phyloP scores from a whole-genome alignment of 2,888 invertebrate genomes.

The Leptothorax acervorum region DNA sequence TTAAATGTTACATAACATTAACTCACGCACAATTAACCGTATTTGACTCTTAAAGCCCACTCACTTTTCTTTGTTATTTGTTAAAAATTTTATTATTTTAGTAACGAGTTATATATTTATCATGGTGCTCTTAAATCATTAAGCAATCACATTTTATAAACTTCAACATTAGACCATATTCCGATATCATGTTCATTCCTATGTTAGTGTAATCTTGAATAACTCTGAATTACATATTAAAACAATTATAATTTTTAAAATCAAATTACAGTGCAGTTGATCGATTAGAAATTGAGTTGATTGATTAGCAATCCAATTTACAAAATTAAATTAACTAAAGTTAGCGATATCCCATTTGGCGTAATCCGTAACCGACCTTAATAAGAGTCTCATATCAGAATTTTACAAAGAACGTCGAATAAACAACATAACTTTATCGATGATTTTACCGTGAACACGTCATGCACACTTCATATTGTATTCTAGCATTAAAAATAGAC shows the following conservation, averaged over 20 bases:
- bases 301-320: not conserved
- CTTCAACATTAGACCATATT: not conserved
- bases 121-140: not conserved
- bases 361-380: not conserved
- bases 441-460: not conserved
- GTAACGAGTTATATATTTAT: not conserved
- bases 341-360: not conserved
- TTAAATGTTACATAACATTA: too few relatives aligned
- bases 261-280: not conserved
- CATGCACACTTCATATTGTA: not conserved
- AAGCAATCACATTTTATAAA: not conserved
- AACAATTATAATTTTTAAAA: not conserved
- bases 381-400: not conserved
- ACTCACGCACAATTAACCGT: too few relatives aligned
- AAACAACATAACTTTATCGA: not conserved
- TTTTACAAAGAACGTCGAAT: not conserved
- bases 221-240: not conserved
- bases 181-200: not conserved
- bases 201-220: not conserved
- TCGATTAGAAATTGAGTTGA: not conserved
- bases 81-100: not conserved
- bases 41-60: too few relatives aligned
- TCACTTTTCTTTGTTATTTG: too few relatives aligned
- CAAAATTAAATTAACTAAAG: not conserved
- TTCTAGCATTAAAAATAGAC: conserved; percentile 5